A percentile compares a stretch with the other conserved stretches of the same genome.
These are phyloP conservation scores for Chaetops frenatus DNA, from an alignment of 2,113 vertebrate species.

Conservation along the genomic window DNA sequence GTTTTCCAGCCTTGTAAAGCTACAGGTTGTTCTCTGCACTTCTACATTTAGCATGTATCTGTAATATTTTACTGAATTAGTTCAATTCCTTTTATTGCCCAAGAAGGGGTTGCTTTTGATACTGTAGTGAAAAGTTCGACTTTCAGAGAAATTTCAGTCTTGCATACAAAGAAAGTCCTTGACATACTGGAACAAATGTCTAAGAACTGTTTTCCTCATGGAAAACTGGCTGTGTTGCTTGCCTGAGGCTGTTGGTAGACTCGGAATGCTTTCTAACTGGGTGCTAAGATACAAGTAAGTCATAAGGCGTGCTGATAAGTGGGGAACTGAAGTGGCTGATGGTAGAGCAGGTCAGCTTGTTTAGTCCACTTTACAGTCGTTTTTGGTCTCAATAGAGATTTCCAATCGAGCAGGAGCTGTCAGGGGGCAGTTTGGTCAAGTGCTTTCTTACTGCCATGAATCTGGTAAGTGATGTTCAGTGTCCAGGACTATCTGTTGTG, in stretches of 20 bases:
- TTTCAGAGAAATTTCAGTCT: not conserved
- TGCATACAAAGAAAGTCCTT: not conserved
- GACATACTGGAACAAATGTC: fast-evolving
- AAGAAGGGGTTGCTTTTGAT: not conserved
- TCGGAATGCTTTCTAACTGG: not conserved
- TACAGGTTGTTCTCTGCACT: not conserved
- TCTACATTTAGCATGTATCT: not conserved
- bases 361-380: not conserved
- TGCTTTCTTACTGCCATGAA: not conserved
- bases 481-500: not conserved
- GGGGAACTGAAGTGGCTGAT: not conserved
- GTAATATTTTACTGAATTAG: not conserved
- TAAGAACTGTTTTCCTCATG: not conserved
- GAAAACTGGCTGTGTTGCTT: not conserved
- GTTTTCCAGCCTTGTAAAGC: not conserved
- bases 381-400: not conserved
- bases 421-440: not conserved
- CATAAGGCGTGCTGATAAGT: not conserved
- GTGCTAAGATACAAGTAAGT: not conserved
- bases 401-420: not conserved
- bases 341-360: not conserved
- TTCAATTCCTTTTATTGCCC: not conserved
- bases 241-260: not conserved
- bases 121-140: not conserved
- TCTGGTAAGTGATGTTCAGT: not conserved